Evolutionary conservation across 2,113 vertebrate species (phyloP), one percentile per base, ranked within the genome.

Genomic region (Ailuropoda melanoleuca): DNA sequence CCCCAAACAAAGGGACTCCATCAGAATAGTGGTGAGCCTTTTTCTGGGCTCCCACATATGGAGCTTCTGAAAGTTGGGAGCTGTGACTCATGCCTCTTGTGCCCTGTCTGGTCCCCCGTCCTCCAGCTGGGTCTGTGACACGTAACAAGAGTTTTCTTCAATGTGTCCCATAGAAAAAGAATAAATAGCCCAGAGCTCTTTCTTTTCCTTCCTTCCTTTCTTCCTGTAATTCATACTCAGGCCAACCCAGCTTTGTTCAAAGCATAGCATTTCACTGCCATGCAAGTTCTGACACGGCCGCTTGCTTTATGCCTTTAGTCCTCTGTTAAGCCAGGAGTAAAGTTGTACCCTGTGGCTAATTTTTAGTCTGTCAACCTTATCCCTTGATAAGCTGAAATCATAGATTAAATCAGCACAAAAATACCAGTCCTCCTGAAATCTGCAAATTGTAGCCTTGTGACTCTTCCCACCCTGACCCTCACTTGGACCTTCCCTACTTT

Each of bases 181-280:
- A 94, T 93, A 94, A 97, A 96, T 58, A 96, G 86, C 43, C 55
- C 1, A 12, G 31, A 82, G 85, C 78, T 31, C 60, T 89, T 92
- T 85, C 80, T 68, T 88, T 95, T 62, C 93, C 95, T 96, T 92
- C 95, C 97, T 97, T 89, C 97, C 95, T 93, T 87, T 90, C 96
- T 98, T 97, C 97, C 97, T 97, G 97, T 97, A 93, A 98, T 93
- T 98, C 92, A 94, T 74, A 91, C 53, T 17, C 81, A 64, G 62
- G 93, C 72, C 60, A 77, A 13, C 55, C 43, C 4, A 1, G 91
- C 91, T 98, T 97, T 98, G 96, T 97, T 96, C 78, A 90, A 83
- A 97, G 58, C 50, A 46, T 24, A 37, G 55, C 56, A 34, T 46
- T 85, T 64, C 43, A 60, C 24, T 68, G 82, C 60, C 55, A 17